Evolutionary conservation across 2,797 vertebrate species (phyloP).

Genomic region (Danio choprae): DNA sequence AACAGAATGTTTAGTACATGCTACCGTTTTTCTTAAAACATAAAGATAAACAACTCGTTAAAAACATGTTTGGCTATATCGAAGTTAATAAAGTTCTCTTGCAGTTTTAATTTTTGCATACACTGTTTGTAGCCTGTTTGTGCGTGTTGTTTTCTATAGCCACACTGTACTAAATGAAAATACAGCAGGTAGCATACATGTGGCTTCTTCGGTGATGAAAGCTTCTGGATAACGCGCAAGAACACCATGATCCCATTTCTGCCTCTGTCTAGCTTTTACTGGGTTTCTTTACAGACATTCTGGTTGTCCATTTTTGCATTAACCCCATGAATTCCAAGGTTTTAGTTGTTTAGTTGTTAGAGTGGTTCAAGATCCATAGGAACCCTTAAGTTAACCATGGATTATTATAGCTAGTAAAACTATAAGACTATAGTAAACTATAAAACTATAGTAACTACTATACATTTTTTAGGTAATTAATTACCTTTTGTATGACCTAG

Average conservation of each 20-base stretch:
- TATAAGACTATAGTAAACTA: no score
- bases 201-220: conserved; percentile 27
- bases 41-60: background rate
- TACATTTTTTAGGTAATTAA: no score
- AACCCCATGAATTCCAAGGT: no score
- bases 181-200: background rate
- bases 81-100: background rate
- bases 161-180: background rate
- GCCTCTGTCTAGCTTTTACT: background rate
- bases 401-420: no score
- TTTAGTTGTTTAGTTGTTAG: no score
- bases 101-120: background rate
- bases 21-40: background rate
- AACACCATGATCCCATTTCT: background rate
- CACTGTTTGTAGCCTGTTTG: background rate
- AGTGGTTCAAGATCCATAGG: no score
- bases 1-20: background rate
- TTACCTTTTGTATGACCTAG: no score
- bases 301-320: background rate
- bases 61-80: background rate
- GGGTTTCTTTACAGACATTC: background rate
- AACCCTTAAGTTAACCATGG: no score
- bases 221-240: conserved; percentile 5
- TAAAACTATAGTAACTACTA: no score
- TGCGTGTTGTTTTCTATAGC: background rate